These are phyloP conservation scores for Psittacula derbiana DNA, from an alignment of 2,797 vertebrate genomes.

Conservation along the genomic window DNA sequence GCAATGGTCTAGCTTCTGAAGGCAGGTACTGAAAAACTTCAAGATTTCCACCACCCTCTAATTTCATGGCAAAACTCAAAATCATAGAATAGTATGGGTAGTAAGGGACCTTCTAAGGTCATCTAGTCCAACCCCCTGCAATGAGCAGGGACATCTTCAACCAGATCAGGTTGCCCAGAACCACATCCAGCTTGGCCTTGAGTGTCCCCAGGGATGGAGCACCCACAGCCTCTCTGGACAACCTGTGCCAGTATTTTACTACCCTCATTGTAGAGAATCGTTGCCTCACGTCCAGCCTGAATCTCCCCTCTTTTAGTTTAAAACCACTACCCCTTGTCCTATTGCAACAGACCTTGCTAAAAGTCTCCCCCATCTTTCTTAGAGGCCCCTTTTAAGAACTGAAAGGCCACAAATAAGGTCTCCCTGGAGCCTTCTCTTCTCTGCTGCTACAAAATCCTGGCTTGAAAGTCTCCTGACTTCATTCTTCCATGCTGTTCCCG, in stretches of 20 bases:
- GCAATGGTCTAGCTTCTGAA: not conserved
- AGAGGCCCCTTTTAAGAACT: not conserved
- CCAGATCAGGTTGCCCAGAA: not conserved
- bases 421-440: not conserved
- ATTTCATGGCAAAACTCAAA: not conserved
- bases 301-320: not conserved
- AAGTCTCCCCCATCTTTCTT: not conserved
- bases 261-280: not conserved
- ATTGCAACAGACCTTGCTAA: not conserved
- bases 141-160: not conserved
- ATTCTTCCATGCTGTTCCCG: not conserved
- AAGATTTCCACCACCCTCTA: not conserved
- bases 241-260: not conserved
- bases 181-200: not conserved
- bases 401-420: not conserved
- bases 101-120: not conserved
- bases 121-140: not conserved
- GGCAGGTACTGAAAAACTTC: not conserved
- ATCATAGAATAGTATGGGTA: not conserved
- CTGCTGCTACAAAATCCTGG: not conserved
- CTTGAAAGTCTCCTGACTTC: not conserved
- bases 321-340: not conserved
- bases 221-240: not conserved
- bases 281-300: not conserved
- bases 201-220: not conserved